Evolutionary conservation across 2,113 vertebrate species (phyloP).

Genomic region (Etia nguti): DNA sequence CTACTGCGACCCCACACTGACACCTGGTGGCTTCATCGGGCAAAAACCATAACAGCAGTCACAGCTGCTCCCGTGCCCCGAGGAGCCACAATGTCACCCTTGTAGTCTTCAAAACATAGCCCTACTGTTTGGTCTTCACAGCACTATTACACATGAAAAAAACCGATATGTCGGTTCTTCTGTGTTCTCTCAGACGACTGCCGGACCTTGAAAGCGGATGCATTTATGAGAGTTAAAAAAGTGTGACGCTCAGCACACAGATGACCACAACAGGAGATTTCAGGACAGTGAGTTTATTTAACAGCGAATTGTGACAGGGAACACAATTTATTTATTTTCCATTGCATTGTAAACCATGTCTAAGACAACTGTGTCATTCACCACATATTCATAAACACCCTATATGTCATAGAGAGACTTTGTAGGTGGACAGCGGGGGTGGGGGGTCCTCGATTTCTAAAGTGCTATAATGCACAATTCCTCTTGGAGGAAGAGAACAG

Average conservation of each 20-base stretch:
- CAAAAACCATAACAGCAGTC: neutral
- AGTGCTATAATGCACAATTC: conserved; percentile 69
- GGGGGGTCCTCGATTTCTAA: conserved; percentile 41
- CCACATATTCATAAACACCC: conserved; percentile 39
- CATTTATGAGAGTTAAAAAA: neutral
- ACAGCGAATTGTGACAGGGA: conserved; percentile 69
- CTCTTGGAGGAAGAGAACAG: conserved; percentile 69
- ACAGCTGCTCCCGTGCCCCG: neutral
- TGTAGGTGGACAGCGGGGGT: conserved; percentile 6
- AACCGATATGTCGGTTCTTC: neutral
- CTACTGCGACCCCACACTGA: conserved; percentile 47
- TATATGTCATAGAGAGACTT: conserved; percentile 24
- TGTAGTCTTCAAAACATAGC: neutral
- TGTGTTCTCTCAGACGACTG: neutral
- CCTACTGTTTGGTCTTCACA: conserved; percentile 6
- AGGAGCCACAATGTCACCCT: conserved; percentile 7
- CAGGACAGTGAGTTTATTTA: conserved; percentile 69
- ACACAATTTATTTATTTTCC: conserved; percentile 46
- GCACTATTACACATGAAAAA: neutral
- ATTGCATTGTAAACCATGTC: conserved; percentile 57
- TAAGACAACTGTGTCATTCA: conserved; percentile 47
- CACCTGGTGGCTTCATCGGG: conserved; percentile 49
- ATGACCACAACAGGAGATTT: neutral
- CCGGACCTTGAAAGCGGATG: neutral
- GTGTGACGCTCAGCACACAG: neutral